These are phyloP conservation scores for Forbesichthys papilliferus DNA, from an alignment of 2,113 vertebrate genomes.

Conservation along the genomic window DNA sequence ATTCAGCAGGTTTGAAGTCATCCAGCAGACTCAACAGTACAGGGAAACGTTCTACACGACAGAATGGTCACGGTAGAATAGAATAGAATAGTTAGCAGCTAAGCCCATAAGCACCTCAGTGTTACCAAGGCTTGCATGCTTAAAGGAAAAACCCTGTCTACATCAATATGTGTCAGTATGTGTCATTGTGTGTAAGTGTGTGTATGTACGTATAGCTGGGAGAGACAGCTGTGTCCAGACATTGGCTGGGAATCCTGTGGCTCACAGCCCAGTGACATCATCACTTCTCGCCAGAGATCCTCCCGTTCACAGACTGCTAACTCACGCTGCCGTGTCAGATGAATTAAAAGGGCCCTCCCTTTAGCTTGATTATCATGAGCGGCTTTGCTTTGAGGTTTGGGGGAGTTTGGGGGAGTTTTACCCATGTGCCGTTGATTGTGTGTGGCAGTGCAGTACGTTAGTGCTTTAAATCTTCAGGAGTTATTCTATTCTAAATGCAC, in stretches of 20 bases:
- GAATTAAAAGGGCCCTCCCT: background rate
- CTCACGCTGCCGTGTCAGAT: background rate
- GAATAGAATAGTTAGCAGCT: background rate
- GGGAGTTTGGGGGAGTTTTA: background rate
- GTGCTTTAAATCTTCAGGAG: background rate
- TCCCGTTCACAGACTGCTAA: background rate
- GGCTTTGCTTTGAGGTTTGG: no score
- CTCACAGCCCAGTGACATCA: constrained; percentile 24
- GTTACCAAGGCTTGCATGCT: background rate
- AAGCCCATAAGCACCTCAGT: background rate
- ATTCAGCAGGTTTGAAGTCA: background rate
- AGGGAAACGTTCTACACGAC: background rate
- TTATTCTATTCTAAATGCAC: no score
- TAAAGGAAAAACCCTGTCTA: constrained; percentile 12
- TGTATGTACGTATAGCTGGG: background rate
- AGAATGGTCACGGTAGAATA: background rate
- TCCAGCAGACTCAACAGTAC: background rate
- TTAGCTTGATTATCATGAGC: background rate
- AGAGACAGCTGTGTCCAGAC: constrained; percentile 31
- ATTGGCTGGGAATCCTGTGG: constrained; percentile 1
- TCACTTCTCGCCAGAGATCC: background rate
- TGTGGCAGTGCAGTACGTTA: background rate
- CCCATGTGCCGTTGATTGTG: background rate
- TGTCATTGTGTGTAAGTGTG: background rate
- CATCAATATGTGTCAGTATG: background rate